A percentile compares a stretch with the other conserved stretches of the same genome.
Evolutionary conservation across 2,797 vertebrate genomes (phyloP).

Genomic region (Alcedo quadribrachys): DNA sequence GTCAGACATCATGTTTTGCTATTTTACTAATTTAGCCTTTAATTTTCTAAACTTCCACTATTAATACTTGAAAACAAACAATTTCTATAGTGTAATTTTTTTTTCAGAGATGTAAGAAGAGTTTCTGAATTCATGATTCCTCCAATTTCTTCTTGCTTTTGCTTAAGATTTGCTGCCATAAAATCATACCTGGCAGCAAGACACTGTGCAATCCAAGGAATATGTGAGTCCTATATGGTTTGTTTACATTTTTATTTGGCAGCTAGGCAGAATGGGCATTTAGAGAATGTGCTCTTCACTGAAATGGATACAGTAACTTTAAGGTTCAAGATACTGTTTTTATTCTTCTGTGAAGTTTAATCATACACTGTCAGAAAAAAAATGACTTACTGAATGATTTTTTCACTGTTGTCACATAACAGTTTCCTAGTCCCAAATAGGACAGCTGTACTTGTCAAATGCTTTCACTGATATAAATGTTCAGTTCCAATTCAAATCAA

Average conservation of each 20-base stretch:
- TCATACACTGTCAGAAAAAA: neutral
- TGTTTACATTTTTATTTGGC: constrained; percentile 10
- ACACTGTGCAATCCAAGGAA: neutral
- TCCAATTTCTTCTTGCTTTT: neutral
- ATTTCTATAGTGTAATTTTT: neutral
- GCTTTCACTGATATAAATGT: neutral
- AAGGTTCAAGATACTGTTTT: neutral
- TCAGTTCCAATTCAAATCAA: constrained; percentile 43
- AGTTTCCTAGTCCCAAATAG: constrained; percentile 17
- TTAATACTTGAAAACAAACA: neutral
- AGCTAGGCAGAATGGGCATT: neutral
- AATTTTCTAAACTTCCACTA: neutral
- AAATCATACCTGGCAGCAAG: neutral
- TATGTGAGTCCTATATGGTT: neutral
- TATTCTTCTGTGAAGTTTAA: neutral
- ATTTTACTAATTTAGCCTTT: neutral
- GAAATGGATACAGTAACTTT: neutral
- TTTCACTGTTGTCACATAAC: constrained; percentile 14
- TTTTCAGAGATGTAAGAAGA: neutral
- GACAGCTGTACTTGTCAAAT: constrained; percentile 41
- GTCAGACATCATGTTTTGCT: neutral
- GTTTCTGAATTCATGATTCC: neutral
- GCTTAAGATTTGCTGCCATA: neutral
- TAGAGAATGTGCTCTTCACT: constrained; percentile 2
- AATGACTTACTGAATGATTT: neutral